Conservation (phyloP, 2,888 invertebrate genomes). For the Drosophila mimica region DNA sequence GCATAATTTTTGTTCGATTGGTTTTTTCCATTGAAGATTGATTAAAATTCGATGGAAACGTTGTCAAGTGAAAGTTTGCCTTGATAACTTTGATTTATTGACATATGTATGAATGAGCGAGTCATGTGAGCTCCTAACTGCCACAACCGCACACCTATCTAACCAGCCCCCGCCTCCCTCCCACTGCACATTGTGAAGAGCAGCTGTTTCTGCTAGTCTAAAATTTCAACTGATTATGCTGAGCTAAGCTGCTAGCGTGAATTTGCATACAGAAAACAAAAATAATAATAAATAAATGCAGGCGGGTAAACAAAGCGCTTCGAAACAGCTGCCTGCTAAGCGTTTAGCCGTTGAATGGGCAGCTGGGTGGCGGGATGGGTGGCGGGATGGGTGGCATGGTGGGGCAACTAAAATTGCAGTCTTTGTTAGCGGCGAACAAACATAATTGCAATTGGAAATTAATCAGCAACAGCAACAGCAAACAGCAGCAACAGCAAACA, state of each 20-base stretch:
- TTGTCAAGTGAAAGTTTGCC: slow-evolving; percentile 44
- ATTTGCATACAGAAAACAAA: slow-evolving; percentile 29
- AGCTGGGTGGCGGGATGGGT: not conserved
- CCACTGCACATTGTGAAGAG: not conserved
- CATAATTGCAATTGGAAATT: slow-evolving; percentile 68
- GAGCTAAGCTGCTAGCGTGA: slow-evolving; percentile 24
- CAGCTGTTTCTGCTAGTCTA: slow-evolving; percentile 16
- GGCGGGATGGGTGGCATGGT: slow-evolving; percentile 2
- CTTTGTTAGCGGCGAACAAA: slow-evolving; percentile 38
- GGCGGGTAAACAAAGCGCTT: slow-evolving; percentile 36
- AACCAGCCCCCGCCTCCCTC: not conserved
- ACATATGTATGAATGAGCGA: slow-evolving; percentile 12
- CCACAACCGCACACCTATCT: not conserved
- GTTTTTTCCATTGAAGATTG: slow-evolving; percentile 2
- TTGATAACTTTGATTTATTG: slow-evolving; percentile 44
- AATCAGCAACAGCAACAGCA: slow-evolving; percentile 43
- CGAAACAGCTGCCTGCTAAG: slow-evolving; percentile 35
- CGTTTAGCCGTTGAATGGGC: not conserved
- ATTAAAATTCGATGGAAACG: not conserved
- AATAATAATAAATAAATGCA: slow-evolving; percentile 28
- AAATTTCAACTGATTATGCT: slow-evolving; percentile 56
- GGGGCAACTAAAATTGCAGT: slow-evolving; percentile 1
- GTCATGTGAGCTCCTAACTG: slow-evolving; percentile 40
- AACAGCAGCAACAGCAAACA: not conserved
- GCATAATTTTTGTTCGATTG: not conserved